A percentile compares a stretch with the other conserved stretches of the same genome.
Evolutionary conservation across 1,140 invertebrate species (phyloP).

Genomic region (roundworm (Caenorhabditis elegans)): WBcel235 BX284602.5:5150001-5150500

Average conservation of each 20-base stretch:
- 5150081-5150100: too few species aligned
- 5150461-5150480: background rate
- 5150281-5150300: background rate
- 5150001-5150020: too few species aligned
- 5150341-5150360: background rate
- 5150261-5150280: constrained; percentile 15
- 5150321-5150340: constrained; percentile 11
- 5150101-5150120: too few species aligned
- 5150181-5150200: background rate
- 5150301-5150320: background rate
- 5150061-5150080: too few species aligned
- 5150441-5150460: constrained; percentile 8
- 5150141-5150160: too few species aligned
- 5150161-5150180: constrained; percentile 8
- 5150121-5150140: too few species aligned
- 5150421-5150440: constrained; percentile 5
- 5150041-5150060: too few species aligned
- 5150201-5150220: background rate
- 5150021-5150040: too few species aligned
- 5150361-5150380: background rate
- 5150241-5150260: constrained; percentile 4
- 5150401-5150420: constrained; percentile 11
- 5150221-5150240: background rate
- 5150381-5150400: too few species aligned
- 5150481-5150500: background rate